These are phyloP conservation scores for Calameuta idolon DNA, from an alignment of 2,888 invertebrate genomes.

Conservation along the genomic window DNA sequence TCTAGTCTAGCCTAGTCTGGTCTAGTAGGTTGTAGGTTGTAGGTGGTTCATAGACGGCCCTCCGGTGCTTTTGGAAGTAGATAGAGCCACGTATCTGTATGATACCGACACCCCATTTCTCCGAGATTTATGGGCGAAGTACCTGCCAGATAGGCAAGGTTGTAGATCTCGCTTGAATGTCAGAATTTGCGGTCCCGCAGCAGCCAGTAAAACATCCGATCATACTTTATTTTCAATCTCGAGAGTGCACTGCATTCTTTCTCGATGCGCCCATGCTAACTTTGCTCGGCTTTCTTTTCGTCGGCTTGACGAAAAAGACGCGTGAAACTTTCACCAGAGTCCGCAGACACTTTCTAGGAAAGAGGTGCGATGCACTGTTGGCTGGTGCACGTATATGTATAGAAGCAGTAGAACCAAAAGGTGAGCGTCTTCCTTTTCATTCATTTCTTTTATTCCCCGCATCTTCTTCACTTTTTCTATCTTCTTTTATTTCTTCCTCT, in stretches of 20 bases:
- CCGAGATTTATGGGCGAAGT: slow-evolving; percentile 40
- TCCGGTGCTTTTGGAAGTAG: slow-evolving; percentile 34
- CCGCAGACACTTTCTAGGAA: too few relatives aligned
- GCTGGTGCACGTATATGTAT: too few relatives aligned
- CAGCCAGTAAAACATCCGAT: neutral
- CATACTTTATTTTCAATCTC: slow-evolving; percentile 7
- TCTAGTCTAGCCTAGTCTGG: too few relatives aligned
- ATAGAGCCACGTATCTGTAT: slow-evolving; percentile 28
- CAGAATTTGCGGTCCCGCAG: slow-evolving; percentile 30
- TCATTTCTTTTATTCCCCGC: too few relatives aligned
- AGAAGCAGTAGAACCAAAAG: too few relatives aligned
- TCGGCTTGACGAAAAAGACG: too few relatives aligned
- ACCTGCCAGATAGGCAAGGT: slow-evolving; percentile 27
- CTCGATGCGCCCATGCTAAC: neutral
- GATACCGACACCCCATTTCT: slow-evolving; percentile 44
- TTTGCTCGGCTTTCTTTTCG: too few relatives aligned
- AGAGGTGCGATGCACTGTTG: too few relatives aligned
- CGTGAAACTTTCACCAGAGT: too few relatives aligned
- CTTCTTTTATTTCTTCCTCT: too few relatives aligned
- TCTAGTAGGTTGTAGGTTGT: neutral
- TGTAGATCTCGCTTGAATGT: slow-evolving; percentile 33
- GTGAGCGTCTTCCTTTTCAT: too few relatives aligned
- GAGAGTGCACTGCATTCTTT: neutral
- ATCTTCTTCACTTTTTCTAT: too few relatives aligned
- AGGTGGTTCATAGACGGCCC: slow-evolving; percentile 19